phyloP scores from a whole-genome alignment of 2,113 vertebrate genomes.

The Pygathrix nemaeus region DNA sequence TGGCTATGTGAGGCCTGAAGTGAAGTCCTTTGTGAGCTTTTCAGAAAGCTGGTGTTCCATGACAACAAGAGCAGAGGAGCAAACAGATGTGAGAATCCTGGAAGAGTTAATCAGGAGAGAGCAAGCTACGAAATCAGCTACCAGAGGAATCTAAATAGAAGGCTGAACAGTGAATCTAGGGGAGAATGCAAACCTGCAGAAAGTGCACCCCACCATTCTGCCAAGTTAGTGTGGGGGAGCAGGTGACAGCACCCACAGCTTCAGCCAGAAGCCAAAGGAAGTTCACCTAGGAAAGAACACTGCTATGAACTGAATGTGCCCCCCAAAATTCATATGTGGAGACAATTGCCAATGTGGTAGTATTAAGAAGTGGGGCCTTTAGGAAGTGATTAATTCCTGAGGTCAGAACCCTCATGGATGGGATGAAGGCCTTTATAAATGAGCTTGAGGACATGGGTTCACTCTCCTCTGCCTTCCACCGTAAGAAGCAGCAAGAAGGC shows the following conservation, averaged over 20 bases:
- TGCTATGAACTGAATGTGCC: not conserved
- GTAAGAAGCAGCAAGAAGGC: not conserved
- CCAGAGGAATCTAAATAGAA: not conserved
- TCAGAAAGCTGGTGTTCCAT: not conserved
- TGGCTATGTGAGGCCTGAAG: not conserved
- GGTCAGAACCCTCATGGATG: not conserved
- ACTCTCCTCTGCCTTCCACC: not conserved
- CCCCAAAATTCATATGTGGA: not conserved
- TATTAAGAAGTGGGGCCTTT: not conserved
- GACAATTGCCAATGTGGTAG: not conserved
- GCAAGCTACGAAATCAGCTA: not conserved
- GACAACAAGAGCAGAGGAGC: not conserved
- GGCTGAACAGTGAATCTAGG: not conserved
- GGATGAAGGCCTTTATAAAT: not conserved
- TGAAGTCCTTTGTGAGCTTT: not conserved
- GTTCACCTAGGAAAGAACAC: not conserved
- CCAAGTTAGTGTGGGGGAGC: not conserved
- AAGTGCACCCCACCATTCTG: not conserved
- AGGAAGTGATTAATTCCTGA: not conserved
- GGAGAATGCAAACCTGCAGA: not conserved
- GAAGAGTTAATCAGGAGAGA: not conserved
- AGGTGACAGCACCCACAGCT: not conserved
- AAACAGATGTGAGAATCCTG: not conserved
- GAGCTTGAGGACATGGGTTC: not conserved
- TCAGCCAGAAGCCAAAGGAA: not conserved